These are phyloP conservation scores for Alsophila aescularia DNA, from an alignment of 2,888 invertebrate species.

Conservation along the genomic window DNA sequence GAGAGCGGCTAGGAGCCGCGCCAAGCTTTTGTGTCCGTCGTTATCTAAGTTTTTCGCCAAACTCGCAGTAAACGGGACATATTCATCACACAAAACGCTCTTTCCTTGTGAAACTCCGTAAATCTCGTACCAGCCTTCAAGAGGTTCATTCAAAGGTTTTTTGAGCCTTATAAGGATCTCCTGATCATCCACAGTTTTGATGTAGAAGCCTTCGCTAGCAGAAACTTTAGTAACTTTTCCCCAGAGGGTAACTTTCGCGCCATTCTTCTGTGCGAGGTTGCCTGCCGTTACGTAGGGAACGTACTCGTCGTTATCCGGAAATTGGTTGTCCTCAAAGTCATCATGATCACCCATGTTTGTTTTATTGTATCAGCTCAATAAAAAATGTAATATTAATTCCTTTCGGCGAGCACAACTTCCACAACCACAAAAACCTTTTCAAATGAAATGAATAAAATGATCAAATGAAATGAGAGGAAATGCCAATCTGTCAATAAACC, in stretches of 20 bases:
- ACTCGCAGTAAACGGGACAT: conserved; percentile 67
- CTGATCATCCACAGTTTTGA: conserved; percentile 77
- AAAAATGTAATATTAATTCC: too few species aligned
- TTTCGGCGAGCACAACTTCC: too few species aligned
- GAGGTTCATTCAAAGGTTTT: conserved; percentile 66
- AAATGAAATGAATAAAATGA: too few species aligned
- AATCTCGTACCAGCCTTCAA: conserved; percentile 81
- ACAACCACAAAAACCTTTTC: too few species aligned
- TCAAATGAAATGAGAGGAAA: too few species aligned
- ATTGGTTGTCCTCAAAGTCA: conserved; percentile 77
- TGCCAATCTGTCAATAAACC: too few species aligned
- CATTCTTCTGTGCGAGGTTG: conserved; percentile 71
- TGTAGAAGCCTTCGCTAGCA: conserved; percentile 73
- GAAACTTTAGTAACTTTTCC: conserved; percentile 77
- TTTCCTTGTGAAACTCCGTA: conserved; percentile 76
- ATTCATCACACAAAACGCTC: conserved; percentile 74
- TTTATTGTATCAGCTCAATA: not conserved
- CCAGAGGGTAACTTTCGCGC: conserved; percentile 77
- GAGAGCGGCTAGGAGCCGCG: conserved; percentile 67
- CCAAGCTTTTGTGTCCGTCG: conserved; percentile 73
- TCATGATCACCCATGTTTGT: conserved; percentile 73
- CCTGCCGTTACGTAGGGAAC: conserved; percentile 78
- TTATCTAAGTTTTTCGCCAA: conserved; percentile 71
- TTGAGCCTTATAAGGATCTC: conserved; percentile 71
- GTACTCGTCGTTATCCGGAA: conserved; percentile 77